phyloP scores from a whole-genome alignment of 1,140 invertebrate genomes.

The Scaptomyza montana region DNA sequence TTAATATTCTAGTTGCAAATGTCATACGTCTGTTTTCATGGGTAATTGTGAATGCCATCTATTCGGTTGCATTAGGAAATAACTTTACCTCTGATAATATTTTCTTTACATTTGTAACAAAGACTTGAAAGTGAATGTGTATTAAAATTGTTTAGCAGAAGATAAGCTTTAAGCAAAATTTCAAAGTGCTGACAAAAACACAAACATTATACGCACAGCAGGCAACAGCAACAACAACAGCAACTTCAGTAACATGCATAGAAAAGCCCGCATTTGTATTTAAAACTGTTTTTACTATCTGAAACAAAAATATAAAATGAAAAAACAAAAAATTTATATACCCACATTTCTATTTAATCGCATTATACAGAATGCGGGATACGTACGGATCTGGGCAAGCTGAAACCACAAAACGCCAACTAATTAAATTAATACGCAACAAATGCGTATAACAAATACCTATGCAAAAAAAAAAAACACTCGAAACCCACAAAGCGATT shows the following conservation, averaged over 20 bases:
- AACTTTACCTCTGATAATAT: neutral
- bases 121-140: too few species aligned
- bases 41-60: neutral
- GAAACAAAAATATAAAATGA: conserved; percentile 23
- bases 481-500: conserved; percentile 27
- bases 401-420: conserved; percentile 68
- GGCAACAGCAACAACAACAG: conserved; percentile 13
- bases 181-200: conserved; percentile 49
- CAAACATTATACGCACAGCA: too few species aligned
- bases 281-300: conserved; percentile 33
- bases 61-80: neutral
- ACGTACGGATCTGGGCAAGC: conserved; percentile 7
- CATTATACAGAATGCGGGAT: conserved; percentile 40
- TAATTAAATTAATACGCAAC: conserved; percentile 78
- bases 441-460: conserved; percentile 62
- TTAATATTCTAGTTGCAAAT: conserved; percentile 1
- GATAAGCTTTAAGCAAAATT: conserved; percentile 37
- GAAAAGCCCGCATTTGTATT: conserved; percentile 62
- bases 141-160: too few species aligned
- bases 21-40: conserved; percentile 9
- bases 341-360: conserved; percentile 54
- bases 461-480: conserved; percentile 27
- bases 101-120: too few species aligned
- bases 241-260: conserved; percentile 23
- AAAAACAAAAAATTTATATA: conserved; percentile 25